Evolutionary conservation across 2,113 vertebrate genomes (phyloP).

Genomic region (Argyrosomus japonicus): DNA sequence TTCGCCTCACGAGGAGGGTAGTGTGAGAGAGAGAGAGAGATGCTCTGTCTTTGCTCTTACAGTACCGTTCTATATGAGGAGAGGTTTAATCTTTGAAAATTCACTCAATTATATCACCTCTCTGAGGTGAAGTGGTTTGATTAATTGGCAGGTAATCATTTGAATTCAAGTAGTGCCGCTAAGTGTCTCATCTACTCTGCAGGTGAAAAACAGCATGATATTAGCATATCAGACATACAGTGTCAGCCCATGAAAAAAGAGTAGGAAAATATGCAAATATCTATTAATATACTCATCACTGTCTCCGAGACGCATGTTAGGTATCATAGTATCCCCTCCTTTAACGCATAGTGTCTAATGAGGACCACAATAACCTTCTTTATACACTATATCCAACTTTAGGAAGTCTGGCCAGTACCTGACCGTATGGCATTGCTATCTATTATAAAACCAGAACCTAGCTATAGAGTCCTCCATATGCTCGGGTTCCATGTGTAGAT

Average conservation of each 20-base stretch:
- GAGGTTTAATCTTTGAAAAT: conserved; percentile 39
- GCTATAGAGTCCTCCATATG: conserved; percentile 76
- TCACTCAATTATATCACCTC: conserved; percentile 36
- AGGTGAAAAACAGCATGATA: conserved; percentile 40
- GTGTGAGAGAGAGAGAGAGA: neutral
- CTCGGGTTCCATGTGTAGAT: conserved; percentile 67
- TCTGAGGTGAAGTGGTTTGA: conserved; percentile 54
- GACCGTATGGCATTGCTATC: conserved; percentile 48
- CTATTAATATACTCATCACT: neutral
- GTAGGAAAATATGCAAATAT: neutral
- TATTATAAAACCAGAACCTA: conserved; percentile 67
- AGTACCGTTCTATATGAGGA: conserved; percentile 6
- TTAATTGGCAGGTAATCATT: conserved; percentile 60
- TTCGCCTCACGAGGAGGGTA: conserved; percentile 47
- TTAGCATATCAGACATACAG: conserved; percentile 17
- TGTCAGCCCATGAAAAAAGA: neutral
- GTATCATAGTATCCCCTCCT: neutral
- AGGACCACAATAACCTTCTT: conserved; percentile 17
- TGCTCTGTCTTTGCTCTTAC: neutral
- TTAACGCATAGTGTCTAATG: neutral
- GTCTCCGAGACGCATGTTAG: neutral
- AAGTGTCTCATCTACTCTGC: conserved; percentile 48
- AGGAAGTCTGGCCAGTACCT: conserved; percentile 21
- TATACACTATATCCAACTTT: conserved; percentile 21
- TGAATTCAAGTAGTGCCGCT: conserved; percentile 48